These are phyloP conservation scores for Apotomis capreana DNA, from an alignment of 2,888 invertebrate species.

Conservation along the genomic window DNA sequence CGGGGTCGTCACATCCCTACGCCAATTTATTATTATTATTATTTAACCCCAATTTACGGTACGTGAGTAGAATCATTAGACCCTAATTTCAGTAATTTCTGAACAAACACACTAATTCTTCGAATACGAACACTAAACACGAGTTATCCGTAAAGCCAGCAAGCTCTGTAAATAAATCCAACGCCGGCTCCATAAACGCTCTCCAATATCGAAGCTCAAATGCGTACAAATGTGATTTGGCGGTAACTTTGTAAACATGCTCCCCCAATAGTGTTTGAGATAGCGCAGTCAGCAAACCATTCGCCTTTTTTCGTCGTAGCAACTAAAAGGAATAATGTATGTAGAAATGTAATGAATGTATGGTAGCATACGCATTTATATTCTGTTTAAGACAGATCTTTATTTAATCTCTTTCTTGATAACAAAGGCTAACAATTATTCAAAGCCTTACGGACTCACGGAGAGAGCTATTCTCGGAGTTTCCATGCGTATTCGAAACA, in stretches of 20 bases:
- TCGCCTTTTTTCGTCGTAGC: constrained; percentile 9
- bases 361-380: neutral
- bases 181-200: constrained; percentile 14
- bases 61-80: too few relatives aligned
- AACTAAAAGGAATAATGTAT: constrained; percentile 16
- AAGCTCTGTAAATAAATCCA: neutral
- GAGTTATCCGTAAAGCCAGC: neutral
- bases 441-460: too few relatives aligned
- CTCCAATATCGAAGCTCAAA: constrained; percentile 17
- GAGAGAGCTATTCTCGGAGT: too few relatives aligned
- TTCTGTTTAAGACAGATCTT: neutral
- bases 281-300: constrained; percentile 16
- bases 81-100: too few relatives aligned
- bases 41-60: too few relatives aligned
- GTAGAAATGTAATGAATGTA: constrained; percentile 14
- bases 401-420: too few relatives aligned
- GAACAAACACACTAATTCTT: too few relatives aligned
- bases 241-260: constrained; percentile 24
- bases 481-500: too few relatives aligned
- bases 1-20: too few relatives aligned
- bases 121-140: too few relatives aligned
- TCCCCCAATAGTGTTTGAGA: constrained; percentile 20
- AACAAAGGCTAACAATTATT: too few relatives aligned
- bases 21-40: too few relatives aligned
- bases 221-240: constrained; percentile 24